Conservation (phyloP, 2,797 vertebrate genomes). For the Artibeus lituratus region DNA sequence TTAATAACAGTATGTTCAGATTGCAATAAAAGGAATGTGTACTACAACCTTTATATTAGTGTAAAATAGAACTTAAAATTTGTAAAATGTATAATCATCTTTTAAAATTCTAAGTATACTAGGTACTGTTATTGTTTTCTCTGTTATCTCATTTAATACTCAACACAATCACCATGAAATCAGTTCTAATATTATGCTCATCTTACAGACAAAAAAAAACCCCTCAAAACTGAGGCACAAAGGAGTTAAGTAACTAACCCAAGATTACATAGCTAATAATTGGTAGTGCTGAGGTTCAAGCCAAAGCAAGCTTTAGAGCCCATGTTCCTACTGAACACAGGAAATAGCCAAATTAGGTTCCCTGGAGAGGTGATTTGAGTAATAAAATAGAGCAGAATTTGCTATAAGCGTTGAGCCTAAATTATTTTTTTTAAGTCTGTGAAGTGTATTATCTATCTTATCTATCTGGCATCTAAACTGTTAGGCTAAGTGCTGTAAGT, state of each 20-base stretch:
- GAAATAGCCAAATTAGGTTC: background rate
- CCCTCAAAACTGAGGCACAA: background rate
- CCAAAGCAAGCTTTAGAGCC: background rate
- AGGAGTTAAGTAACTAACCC: background rate
- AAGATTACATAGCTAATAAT: background rate
- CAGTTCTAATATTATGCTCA: background rate
- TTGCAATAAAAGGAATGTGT: background rate
- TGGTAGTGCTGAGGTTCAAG: constrained; percentile 11
- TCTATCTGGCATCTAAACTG: background rate
- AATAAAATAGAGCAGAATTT: constrained; percentile 39
- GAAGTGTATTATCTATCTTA: background rate
- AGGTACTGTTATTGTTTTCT: background rate
- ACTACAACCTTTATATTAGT: constrained; percentile 30
- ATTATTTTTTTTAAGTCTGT: background rate
- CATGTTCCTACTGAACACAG: background rate
- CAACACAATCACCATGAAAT: background rate
- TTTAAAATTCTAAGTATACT: background rate
- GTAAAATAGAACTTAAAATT: constrained; percentile 28
- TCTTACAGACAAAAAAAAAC: background rate
- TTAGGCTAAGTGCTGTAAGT: background rate
- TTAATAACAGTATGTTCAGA: constrained; percentile 31
- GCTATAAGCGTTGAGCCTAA: background rate
- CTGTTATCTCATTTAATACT: constrained; percentile 32
- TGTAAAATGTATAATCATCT: background rate
- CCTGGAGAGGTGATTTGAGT: background rate